These are phyloP conservation scores for Pagrus major DNA, from an alignment of 2,113 vertebrate genomes.

Conservation along the genomic window DNA sequence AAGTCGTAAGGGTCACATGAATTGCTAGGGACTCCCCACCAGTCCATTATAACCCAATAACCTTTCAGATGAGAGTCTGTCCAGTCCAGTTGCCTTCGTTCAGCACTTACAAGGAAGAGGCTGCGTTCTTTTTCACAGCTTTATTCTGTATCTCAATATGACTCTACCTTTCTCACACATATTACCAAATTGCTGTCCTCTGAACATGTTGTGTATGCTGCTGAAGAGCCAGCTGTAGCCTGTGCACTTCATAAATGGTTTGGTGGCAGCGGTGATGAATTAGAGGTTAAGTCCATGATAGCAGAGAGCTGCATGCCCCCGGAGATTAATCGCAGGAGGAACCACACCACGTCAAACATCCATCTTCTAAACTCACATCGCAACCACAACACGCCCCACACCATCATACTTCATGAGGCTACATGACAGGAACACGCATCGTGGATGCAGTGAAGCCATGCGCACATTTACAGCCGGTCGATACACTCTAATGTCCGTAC, in stretches of 20 bases:
- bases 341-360: constrained; percentile 51
- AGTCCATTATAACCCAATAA: too few species aligned
- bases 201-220: constrained; percentile 18
- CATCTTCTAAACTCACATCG: constrained; percentile 57
- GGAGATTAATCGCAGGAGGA: constrained; percentile 71
- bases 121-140: background rate
- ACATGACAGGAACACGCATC: constrained; percentile 41
- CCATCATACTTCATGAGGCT: constrained; percentile 33
- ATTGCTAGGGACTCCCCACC: too few species aligned
- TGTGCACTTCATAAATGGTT: constrained; percentile 60
- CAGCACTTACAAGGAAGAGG: background rate
- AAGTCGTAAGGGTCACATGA: too few species aligned
- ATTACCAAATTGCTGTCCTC: constrained; percentile 10
- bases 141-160: background rate
- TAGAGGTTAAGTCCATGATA: constrained; percentile 63
- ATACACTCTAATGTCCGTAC: constrained; percentile 15
- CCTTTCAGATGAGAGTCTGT: too few species aligned
- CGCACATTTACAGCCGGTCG: constrained; percentile 18
- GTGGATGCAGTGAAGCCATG: constrained; percentile 15
- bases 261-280: constrained; percentile 68
- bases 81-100: too few species aligned
- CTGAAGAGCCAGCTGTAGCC: constrained; percentile 22
- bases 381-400: constrained; percentile 38
- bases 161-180: background rate
- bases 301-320: constrained; percentile 54